Evolutionary conservation across 2,888 invertebrate genomes (phyloP).

Genomic region (Agrotis segetum): DNA sequence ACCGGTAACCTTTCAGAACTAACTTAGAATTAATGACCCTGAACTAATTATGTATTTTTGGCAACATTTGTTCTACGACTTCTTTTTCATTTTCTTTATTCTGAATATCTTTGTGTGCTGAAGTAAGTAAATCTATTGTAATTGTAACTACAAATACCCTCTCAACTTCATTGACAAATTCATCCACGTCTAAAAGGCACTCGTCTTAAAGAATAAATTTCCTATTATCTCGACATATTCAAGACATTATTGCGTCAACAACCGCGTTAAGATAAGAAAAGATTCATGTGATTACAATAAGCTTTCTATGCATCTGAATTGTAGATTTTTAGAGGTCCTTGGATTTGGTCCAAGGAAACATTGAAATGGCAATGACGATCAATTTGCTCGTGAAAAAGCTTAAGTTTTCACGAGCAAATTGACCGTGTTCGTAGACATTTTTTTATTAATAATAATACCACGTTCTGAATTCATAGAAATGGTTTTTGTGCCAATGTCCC

Average conservation of each 20-base stretch:
- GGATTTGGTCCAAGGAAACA: not conserved
- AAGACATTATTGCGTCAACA: conserved; percentile 51
- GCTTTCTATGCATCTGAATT: conserved; percentile 61
- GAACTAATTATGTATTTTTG: not conserved
- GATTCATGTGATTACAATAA: conserved; percentile 66
- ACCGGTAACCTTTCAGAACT: not conserved
- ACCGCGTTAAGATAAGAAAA: conserved; percentile 59
- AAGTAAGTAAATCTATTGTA: not conserved
- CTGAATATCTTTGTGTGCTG: not conserved
- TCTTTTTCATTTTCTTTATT: not conserved
- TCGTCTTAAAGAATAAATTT: conserved; percentile 27
- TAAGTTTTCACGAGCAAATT: too few relatives aligned
- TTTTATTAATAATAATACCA: not conserved
- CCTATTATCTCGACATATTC: conserved; percentile 50
- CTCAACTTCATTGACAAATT: conserved; percentile 6
- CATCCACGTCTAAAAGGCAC: not conserved
- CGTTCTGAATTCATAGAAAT: not conserved
- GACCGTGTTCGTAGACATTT: not conserved
- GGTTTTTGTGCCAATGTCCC: not conserved
- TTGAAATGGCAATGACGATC: not conserved
- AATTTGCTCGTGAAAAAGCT: too few relatives aligned
- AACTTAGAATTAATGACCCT: not conserved
- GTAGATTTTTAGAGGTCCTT: conserved; percentile 49
- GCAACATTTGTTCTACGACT: not conserved
- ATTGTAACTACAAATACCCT: not conserved